Evolutionary conservation across 2,888 invertebrate species (phyloP).

Genomic region (Athalia cordata): DNA sequence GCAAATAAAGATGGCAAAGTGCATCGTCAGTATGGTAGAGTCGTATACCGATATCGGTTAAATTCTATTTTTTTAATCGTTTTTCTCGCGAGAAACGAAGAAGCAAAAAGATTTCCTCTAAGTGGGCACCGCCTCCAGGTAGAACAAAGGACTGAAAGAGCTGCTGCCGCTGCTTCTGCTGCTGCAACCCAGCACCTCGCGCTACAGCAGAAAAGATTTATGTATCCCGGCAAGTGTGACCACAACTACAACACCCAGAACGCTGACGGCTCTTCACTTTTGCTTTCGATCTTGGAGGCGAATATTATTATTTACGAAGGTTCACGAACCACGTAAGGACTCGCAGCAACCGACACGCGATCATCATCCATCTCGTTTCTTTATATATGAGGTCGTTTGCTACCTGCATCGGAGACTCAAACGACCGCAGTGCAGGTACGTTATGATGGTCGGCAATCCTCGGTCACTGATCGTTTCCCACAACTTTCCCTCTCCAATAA

Average conservation of each 20-base stretch:
- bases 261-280: constrained; percentile 35
- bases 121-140: constrained; percentile 50
- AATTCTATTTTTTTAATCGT: no score
- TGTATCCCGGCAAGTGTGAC: constrained; percentile 23
- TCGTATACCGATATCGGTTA: no score
- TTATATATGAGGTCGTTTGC: constrained; percentile 23
- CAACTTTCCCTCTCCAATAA: constrained; percentile 4
- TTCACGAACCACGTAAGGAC: constrained; percentile 51
- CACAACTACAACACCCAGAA: constrained; percentile 27
- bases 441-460: constrained; percentile 1
- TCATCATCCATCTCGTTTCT: neutral
- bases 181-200: neutral
- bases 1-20: neutral
- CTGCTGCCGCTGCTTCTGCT: neutral
- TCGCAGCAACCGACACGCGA: neutral
- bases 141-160: neutral
- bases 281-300: constrained; percentile 33
- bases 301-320: constrained; percentile 25
- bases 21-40: no score
- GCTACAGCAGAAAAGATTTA: constrained; percentile 59
- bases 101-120: neutral
- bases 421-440: neutral
- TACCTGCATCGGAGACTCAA: constrained; percentile 1
- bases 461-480: neutral
- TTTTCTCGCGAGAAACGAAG: neutral